A percentile compares a stretch with the other conserved stretches of the same genome.
Conservation (phyloP, 2,797 vertebrate species). For the Acomys russatus region DNA sequence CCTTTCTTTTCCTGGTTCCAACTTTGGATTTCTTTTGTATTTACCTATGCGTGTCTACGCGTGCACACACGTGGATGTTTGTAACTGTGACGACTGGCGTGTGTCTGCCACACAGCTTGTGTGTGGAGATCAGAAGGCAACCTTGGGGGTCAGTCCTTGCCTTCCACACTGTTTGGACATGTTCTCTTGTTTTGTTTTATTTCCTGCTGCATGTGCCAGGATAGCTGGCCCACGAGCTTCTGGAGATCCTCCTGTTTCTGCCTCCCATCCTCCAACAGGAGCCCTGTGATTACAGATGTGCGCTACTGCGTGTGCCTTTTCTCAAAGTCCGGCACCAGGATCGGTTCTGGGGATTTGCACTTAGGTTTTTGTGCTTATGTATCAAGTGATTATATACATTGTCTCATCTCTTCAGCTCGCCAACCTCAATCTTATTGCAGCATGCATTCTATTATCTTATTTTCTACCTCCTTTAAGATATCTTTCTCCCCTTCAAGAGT, state of each 20-base stretch:
- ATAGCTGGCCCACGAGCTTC: not conserved
- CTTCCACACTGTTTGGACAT: not conserved
- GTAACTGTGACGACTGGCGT: not conserved
- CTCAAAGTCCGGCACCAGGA: too few species aligned
- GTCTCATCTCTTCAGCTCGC: not conserved
- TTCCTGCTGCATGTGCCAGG: not conserved
- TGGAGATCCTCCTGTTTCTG: not conserved
- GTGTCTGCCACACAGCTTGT: not conserved
- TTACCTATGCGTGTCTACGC: not conserved
- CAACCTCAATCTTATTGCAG: not conserved
- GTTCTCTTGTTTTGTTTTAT: not conserved
- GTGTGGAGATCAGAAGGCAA: not conserved
- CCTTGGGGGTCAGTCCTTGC: not conserved
- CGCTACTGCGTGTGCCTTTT: not conserved
- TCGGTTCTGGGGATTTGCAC: not conserved
- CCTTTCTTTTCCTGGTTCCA: not conserved
- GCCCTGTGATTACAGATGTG: not conserved
- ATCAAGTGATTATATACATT: not conserved
- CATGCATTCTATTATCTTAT: not conserved
- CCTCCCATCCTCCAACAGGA: not conserved
- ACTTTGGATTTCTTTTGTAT: not conserved
- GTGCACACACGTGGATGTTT: not conserved
- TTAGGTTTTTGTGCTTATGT: not conserved
- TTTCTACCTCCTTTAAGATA: not conserved
- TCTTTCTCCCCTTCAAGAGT: not conserved